A percentile compares a stretch with the other conserved stretches of the same genome.
These are phyloP conservation scores for Sparidentex hasta DNA, from an alignment of 2,797 vertebrate genomes.

Conservation along the genomic window DNA sequence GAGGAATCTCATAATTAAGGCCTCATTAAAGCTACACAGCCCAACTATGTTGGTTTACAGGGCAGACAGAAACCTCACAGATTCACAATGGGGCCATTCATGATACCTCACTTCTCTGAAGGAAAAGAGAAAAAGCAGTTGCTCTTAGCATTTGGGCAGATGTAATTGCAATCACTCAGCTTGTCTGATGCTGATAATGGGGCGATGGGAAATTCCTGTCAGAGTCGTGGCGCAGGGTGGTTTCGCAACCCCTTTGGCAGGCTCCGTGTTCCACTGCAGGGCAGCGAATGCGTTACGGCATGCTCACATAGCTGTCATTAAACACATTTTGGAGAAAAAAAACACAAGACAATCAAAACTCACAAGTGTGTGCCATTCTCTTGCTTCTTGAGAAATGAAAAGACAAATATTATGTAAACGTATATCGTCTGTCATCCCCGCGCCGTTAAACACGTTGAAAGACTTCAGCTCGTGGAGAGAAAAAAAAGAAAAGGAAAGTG, in stretches of 20 bases:
- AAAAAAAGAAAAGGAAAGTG: constrained; percentile 39
- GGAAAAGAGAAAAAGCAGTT: constrained; percentile 75
- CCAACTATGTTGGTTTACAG: constrained; percentile 80
- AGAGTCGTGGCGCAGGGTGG: constrained; percentile 77
- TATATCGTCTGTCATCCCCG: constrained; percentile 62
- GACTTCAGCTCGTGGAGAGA: constrained; percentile 30
- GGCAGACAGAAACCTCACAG: constrained; percentile 77
- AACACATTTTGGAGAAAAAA: constrained; percentile 77
- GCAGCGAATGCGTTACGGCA: constrained; percentile 85
- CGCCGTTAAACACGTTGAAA: constrained; percentile 63
- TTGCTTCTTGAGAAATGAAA: constrained; percentile 60
- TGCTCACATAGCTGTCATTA: constrained; percentile 87
- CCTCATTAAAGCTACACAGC: constrained; percentile 79
- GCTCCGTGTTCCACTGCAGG: constrained; percentile 78
- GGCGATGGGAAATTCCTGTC: constrained; percentile 91
- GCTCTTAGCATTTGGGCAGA: constrained; percentile 88
- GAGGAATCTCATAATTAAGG: constrained; percentile 86
- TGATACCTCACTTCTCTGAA: constrained; percentile 75
- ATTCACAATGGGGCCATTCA: constrained; percentile 87
- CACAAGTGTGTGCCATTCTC: constrained; percentile 70
- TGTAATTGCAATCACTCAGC: constrained; percentile 91
- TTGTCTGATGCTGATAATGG: constrained; percentile 91
- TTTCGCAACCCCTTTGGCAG: constrained; percentile 89
- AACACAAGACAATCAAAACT: constrained; percentile 80
- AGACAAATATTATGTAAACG: constrained; percentile 65